These are phyloP conservation scores for Diaprepes abbreviatus DNA, from an alignment of 2,888 invertebrate species.

Conservation along the genomic window DNA sequence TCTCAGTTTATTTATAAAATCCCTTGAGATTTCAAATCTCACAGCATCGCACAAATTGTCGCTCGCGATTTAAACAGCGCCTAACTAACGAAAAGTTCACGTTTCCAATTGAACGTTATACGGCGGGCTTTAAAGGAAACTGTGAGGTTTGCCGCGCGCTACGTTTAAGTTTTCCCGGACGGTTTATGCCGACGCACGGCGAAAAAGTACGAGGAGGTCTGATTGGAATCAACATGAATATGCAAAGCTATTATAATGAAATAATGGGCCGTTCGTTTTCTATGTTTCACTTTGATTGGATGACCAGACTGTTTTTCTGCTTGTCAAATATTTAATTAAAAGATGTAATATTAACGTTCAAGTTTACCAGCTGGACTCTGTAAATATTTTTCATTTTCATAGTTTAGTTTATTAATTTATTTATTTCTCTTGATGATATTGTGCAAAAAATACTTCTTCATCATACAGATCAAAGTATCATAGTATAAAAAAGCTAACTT, in stretches of 20 bases:
- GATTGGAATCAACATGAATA: conserved; percentile 60
- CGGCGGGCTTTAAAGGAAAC: conserved; percentile 51
- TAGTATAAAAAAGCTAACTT: no score
- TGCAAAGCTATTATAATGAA: conserved; percentile 57
- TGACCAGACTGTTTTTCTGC: neutral
- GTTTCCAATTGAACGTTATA: conserved; percentile 35
- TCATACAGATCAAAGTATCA: no score
- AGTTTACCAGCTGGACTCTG: no score
- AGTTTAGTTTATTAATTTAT: no score
- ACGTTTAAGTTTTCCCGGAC: conserved; percentile 54
- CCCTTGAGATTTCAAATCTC: neutral
- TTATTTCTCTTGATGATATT: no score
- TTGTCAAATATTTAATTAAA: neutral
- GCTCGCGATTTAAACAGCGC: conserved; percentile 1
- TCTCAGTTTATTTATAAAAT: neutral
- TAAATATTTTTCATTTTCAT: no score
- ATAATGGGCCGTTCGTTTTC: conserved; percentile 53
- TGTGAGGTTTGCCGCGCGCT: conserved; percentile 57
- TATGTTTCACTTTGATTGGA: conserved; percentile 13
- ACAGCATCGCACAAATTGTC: conserved; percentile 3
- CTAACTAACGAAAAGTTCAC: neutral
- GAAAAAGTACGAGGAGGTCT: conserved; percentile 46
- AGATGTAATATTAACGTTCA: no score
- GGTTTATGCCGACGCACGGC: conserved; percentile 45
- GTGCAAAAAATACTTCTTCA: no score